Conservation (phyloP, 2,797 vertebrate genomes). For the Gorsachius magnificus region DNA sequence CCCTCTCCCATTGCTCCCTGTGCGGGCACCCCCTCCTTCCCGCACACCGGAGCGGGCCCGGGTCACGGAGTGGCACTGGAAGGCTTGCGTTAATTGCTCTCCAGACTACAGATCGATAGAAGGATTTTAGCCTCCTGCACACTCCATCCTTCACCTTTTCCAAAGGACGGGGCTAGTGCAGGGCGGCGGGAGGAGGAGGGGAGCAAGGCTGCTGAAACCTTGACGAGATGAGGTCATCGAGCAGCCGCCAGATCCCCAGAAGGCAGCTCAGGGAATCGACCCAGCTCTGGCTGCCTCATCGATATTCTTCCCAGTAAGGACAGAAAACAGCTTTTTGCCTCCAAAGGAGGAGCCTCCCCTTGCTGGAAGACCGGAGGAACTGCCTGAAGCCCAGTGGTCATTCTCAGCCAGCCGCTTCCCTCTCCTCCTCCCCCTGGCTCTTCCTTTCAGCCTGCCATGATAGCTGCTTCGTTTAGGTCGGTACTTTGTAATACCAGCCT, state of each 20-base stretch:
- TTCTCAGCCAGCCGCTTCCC: not conserved
- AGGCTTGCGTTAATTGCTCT: conserved; percentile 68
- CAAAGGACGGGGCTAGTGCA: conserved; percentile 14
- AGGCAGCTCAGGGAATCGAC: conserved; percentile 50
- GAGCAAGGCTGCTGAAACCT: conserved; percentile 60
- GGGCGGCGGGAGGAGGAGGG: not conserved
- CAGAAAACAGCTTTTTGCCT: not conserved
- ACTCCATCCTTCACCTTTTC: conserved; percentile 65
- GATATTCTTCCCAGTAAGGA: not conserved
- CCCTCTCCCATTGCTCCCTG: not conserved
- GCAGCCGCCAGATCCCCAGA: conserved; percentile 39
- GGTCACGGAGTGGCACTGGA: not conserved
- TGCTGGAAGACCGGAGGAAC: not conserved
- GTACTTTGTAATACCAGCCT: fast-evolving
- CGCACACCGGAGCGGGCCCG: not conserved
- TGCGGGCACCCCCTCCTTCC: not conserved
- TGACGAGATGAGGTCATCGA: conserved; percentile 66
- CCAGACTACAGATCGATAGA: conserved; percentile 60
- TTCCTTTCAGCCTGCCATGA: fast-evolving
- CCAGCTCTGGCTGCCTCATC: conserved; percentile 20
- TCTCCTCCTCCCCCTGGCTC: not conserved
- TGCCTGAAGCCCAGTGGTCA: not conserved
- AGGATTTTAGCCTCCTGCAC: conserved; percentile 71
- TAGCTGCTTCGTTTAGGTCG: not conserved
- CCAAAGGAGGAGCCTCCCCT: not conserved